A percentile compares a stretch with the other conserved stretches of the same genome.
Evolutionary conservation across 2,888 invertebrate genomes (phyloP).

Genomic region (Patella depressa): DNA sequence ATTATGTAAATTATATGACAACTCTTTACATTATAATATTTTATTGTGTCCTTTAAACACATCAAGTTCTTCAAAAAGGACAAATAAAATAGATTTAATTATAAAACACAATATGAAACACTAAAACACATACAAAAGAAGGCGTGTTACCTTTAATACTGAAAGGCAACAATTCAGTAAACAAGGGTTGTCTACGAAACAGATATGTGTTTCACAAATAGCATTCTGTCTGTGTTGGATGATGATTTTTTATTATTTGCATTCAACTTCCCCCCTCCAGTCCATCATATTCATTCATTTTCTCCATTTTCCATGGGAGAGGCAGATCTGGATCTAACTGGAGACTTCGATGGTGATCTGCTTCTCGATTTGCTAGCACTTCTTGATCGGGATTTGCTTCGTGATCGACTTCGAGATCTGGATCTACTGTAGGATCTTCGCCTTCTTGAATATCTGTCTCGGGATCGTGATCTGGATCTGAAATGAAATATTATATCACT

Average conservation of each 20-base stretch:
- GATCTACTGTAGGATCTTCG: conserved; percentile 36
- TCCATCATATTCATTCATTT: conserved; percentile 13
- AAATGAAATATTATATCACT: not conserved
- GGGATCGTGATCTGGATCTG: conserved; percentile 39
- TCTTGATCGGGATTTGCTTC: conserved; percentile 44
- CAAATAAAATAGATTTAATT: too few relatives aligned
- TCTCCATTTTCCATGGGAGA: conserved; percentile 16
- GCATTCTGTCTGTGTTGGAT: too few relatives aligned
- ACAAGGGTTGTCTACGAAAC: not conserved
- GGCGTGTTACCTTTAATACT: conserved; percentile 3
- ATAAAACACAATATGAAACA: too few relatives aligned
- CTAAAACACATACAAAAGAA: too few relatives aligned
- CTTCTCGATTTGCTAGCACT: conserved; percentile 42
- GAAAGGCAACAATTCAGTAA: conserved; percentile 5
- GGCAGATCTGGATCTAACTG: conserved; percentile 39
- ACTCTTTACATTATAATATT: too few relatives aligned
- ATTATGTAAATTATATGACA: too few relatives aligned
- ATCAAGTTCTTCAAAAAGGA: too few relatives aligned
- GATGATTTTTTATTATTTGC: not conserved
- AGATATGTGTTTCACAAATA: too few relatives aligned
- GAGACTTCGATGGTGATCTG: conserved; percentile 40
- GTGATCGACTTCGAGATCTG: conserved; percentile 37
- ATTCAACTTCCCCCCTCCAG: conserved; percentile 20
- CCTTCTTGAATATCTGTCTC: conserved; percentile 42
- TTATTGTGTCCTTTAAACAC: too few relatives aligned